Evolutionary conservation across 2,797 vertebrate species (phyloP), one percentile per base, ranked within the genome.

Genomic region (Chloroceryle inda): DNA sequence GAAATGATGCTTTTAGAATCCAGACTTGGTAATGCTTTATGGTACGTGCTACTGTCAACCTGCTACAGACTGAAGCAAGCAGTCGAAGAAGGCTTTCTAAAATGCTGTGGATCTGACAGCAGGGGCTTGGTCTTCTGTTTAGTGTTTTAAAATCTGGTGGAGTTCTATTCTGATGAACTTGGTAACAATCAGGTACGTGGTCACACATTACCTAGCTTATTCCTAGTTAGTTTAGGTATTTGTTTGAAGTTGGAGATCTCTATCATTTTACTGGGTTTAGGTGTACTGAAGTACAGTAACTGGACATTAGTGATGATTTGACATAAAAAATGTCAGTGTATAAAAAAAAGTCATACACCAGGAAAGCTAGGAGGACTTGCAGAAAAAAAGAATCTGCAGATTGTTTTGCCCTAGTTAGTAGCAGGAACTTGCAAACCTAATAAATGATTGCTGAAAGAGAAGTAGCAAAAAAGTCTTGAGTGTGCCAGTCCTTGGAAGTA

Each of bases 21-120:
- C 38, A 31, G 35, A 21, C 7, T 38, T 67, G 22, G 5, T 83
- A 19, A 3, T 5, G 2, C 12, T 55, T 13, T 2, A 0, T 40
- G 14, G 9, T 40, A 6, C 7, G 0, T 66, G 52, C 42, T 59
- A 21, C 24, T 73, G 19, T 44, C 22, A 5, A 21, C 29, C 61
- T 53, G 33, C 49, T 56, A 2, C 31, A 49, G 74, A 49, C 49
- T 11, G 9, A 24, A 64, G 37, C 27, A 44, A 37, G 18, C 9
- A 10, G 31, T 71, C 52, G 37, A 63, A 37, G 31, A 81, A 21
- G 13, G 12, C 20, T 90, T 44, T 31, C 75, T 66, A 18, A 88
- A 61, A 64, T 38, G 35, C 49, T 45, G 4, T 52, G 12, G 12
- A 13, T 84, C 16, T 91, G 52, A 80, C 52, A 95, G 59, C 38